phyloP scores from a whole-genome alignment of 1,140 invertebrate species.

The Neelides sp. region DNA sequence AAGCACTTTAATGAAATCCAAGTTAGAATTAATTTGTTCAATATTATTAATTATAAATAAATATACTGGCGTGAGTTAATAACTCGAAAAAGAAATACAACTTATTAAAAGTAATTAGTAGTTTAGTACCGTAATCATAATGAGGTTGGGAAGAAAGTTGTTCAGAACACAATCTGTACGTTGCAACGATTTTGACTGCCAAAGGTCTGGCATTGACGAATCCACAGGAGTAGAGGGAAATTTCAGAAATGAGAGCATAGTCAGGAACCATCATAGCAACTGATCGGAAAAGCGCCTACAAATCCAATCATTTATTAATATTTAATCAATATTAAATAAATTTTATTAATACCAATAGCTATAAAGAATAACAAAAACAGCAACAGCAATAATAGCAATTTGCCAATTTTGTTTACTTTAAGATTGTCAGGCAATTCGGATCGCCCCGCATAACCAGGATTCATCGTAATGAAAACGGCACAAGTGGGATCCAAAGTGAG shows the following conservation, averaged over 20 bases:
- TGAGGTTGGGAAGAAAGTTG: slow-evolving; percentile 88
- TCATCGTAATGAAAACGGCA: slow-evolving; percentile 93
- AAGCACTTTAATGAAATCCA: slow-evolving; percentile 5
- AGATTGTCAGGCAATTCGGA: slow-evolving; percentile 86
- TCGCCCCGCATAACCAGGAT: slow-evolving; percentile 82
- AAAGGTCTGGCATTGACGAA: slow-evolving; percentile 76
- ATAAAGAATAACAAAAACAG: not conserved
- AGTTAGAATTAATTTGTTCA: not conserved
- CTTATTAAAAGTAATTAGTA: slow-evolving; percentile 34
- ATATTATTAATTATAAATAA: no score
- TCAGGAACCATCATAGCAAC: slow-evolving; percentile 98
- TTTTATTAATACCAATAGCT: not conserved
- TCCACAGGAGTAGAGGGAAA: slow-evolving; percentile 84
- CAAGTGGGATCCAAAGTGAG: slow-evolving; percentile 77
- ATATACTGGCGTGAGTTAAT: no score
- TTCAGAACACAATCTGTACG: slow-evolving; percentile 83
- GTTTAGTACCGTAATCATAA: slow-evolving; percentile 82
- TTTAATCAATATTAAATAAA: not conserved
- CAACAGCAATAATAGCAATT: not conserved
- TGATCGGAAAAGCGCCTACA: slow-evolving; percentile 74
- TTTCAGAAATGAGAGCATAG: slow-evolving; percentile 87
- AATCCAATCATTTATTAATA: slow-evolving; percentile 10
- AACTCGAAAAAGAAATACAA: slow-evolving; percentile 4
- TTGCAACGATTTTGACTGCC: slow-evolving; percentile 87
- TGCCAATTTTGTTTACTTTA: slow-evolving; percentile 50